Conservation (phyloP, 2,113 vertebrate genomes). For the Glaucomys volans region DNA sequence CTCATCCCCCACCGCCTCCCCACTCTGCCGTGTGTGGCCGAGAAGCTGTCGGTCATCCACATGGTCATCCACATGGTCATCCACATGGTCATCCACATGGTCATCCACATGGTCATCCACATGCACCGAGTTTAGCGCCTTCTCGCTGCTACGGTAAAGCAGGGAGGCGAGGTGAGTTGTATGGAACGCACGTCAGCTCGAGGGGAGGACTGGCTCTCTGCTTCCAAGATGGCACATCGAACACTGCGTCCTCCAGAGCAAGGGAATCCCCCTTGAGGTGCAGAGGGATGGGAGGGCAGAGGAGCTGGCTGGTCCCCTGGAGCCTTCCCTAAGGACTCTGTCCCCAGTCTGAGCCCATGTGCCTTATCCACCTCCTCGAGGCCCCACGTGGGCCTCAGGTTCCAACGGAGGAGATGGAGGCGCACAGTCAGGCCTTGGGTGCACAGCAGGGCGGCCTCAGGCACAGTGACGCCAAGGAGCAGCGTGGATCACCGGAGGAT, state of each 20-base stretch:
- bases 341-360: rapidly evolving
- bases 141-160: neutral
- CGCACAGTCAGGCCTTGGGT: too few relatives aligned
- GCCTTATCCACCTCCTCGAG: neutral
- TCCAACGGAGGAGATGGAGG: neutral
- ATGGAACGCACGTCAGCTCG: neutral
- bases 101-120: too few relatives aligned
- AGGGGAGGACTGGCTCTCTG: neutral
- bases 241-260: neutral
- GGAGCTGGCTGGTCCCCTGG: too few relatives aligned
- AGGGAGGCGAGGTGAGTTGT: too few relatives aligned
- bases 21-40: neutral
- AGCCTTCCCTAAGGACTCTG: rapidly evolving
- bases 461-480: too few relatives aligned
- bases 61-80: too few relatives aligned
- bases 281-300: neutral
- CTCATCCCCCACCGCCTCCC: neutral
- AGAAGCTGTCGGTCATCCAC: too few relatives aligned
- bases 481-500: too few relatives aligned
- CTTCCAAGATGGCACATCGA: neutral
- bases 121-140: neutral
- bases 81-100: too few relatives aligned
- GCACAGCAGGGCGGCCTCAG: too few relatives aligned
- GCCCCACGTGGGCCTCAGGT: neutral
- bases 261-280: too few relatives aligned